Percentiles rank a stretch among this genome's conserved stretches.
These are phyloP conservation scores for Hucho hucho DNA, from an alignment of 2,113 vertebrate genomes.

Conservation along the genomic window DNA sequence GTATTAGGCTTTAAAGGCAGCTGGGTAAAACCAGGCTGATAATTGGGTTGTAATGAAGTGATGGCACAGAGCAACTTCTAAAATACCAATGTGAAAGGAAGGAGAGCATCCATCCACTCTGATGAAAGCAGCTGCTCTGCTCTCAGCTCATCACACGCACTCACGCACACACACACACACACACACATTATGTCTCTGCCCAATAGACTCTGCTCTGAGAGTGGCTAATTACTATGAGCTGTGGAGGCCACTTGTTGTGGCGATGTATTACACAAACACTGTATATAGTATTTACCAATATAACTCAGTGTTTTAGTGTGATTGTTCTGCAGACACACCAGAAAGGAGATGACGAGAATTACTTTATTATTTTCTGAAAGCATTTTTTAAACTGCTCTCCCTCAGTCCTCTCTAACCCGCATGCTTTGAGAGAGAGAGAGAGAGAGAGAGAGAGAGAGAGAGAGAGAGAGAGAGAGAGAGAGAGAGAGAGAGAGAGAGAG, in stretches of 20 bases:
- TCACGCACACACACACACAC: no score
- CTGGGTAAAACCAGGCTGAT: not conserved
- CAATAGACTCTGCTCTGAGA: not conserved
- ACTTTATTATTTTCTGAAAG: not conserved
- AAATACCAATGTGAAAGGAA: constrained; percentile 4
- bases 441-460: no score
- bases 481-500: no score
- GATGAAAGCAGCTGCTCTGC: constrained; percentile 6
- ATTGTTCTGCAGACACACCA: not conserved
- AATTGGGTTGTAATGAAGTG: constrained; percentile 5
- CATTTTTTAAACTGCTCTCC: not conserved
- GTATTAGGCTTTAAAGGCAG: not conserved
- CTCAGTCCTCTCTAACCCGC: not conserved
- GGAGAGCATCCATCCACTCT: not conserved
- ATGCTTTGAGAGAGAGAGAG: no score
- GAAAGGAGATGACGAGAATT: not conserved
- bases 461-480: no score
- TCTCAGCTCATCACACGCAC: not conserved
- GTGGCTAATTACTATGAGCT: constrained; percentile 1
- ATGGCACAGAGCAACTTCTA: not conserved
- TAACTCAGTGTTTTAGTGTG: not conserved
- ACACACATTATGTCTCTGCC: not conserved
- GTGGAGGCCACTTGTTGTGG: not conserved
- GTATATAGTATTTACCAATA: not conserved
- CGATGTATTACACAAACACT: not conserved